Evolutionary conservation across 1,140 invertebrate genomes (phyloP), one percentile per base, ranked within the genome.

Genomic region (Schlechtendalia chinensis): DNA sequence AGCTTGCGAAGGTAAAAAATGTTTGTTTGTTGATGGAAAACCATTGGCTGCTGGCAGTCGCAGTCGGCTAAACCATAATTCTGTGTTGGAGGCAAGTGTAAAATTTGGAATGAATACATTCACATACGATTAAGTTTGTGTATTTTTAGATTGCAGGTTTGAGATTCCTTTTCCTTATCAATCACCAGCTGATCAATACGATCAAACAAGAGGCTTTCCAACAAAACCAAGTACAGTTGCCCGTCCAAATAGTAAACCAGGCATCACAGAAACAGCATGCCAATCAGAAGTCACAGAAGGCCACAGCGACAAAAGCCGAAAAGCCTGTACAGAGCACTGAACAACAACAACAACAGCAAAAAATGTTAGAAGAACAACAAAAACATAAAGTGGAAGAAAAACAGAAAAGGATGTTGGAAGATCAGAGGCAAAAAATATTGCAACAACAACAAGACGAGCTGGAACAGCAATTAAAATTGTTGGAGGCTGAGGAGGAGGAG

Each of bases 1-100:
- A 80, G 91, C 93, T 5, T 98, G 97, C 81, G 94, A 98, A 86
- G 97, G 96, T n/a, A 97, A 97, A 85, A 86, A 96, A 82, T 92
- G 96, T 0, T 94, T 98, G 82, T 97, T 94, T 86, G 93, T 99
- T 6, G 96, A 99, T 86, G 95, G 96, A 5, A 90, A 93, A 83
- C 94, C 96, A 0, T 90, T 98, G 65, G 87, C 96, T 4, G 89
- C 90, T 61, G 94, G 94, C 24, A 94, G 93, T 84, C 96, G 96
- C 88, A 91, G 91, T 32, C 92, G 94, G 83, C 88, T 98, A 2
- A 93, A 93, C 83, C 93, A 98, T 86, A 98, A 98, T 86, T 95
- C 94, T 82, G 93, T 98, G 5, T 92, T 99, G 81, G 96, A 98
- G 90, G 94, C 96, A 86, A 85, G 85, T 84, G 10, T 71, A 71